A percentile compares a stretch with the other conserved stretches of the same genome.
These are phyloP conservation scores for Goniozus legneri DNA, from an alignment of 1,140 invertebrate species.

Conservation along the genomic window DNA sequence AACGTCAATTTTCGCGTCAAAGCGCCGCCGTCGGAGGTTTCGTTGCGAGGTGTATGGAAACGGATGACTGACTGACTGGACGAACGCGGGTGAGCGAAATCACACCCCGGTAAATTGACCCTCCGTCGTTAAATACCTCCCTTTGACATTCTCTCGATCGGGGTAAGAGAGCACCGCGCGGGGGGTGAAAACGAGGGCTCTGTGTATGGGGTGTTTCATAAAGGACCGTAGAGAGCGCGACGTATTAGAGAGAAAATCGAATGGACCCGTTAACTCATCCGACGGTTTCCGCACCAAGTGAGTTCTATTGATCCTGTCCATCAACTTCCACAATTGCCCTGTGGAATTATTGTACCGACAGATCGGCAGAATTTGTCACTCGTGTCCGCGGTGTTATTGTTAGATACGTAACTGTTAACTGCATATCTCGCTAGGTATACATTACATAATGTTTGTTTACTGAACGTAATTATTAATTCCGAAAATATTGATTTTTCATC, in stretches of 20 bases:
- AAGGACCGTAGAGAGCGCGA: slow-evolving; percentile 13
- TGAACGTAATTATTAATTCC: too few relatives aligned
- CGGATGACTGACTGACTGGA: slow-evolving; percentile 5
- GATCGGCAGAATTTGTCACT: slow-evolving; percentile 13
- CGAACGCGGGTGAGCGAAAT: slow-evolving; percentile 38
- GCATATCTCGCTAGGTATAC: too few relatives aligned
- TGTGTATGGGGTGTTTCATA: slow-evolving; percentile 13
- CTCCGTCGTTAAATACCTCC: slow-evolving; percentile 49
- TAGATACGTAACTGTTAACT: slow-evolving; percentile 11
- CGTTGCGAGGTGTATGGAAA: neutral
- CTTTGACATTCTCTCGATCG: slow-evolving; percentile 42
- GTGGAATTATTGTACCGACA: slow-evolving; percentile 13
- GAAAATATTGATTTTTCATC: too few relatives aligned
- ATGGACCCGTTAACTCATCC: slow-evolving; percentile 1
- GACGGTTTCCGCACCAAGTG: slow-evolving; percentile 10
- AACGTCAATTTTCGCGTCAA: neutral
- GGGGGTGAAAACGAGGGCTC: too few relatives aligned
- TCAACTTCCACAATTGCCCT: slow-evolving; percentile 16
- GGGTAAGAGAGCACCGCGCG: slow-evolving; percentile 14
- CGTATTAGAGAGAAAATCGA: slow-evolving; percentile 12
- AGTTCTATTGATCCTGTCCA: slow-evolving; percentile 20
- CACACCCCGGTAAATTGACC: slow-evolving; percentile 51
- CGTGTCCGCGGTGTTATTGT: neutral
- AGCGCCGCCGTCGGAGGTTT: neutral
- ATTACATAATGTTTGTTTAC: too few relatives aligned